Percentiles rank a stretch among this genome's conserved stretches.
These are phyloP conservation scores for Syngnathus rostellatus DNA, from an alignment of 2,797 vertebrate genomes.

Conservation along the genomic window DNA sequence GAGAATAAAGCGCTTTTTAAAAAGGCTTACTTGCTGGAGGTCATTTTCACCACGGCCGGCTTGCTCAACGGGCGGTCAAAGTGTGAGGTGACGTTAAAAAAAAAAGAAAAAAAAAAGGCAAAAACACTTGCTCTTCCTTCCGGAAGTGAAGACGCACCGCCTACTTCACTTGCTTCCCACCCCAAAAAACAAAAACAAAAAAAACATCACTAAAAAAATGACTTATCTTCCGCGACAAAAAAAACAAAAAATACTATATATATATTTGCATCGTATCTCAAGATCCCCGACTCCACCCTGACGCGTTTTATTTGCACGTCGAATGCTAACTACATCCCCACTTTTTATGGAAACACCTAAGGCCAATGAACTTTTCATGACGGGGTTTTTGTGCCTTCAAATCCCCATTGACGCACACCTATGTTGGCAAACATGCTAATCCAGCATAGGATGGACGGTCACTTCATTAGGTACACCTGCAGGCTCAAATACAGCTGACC, in stretches of 20 bases:
- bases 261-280: background rate
- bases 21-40: conserved; percentile 36
- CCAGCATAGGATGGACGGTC: background rate
- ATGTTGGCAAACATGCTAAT: background rate
- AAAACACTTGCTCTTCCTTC: conserved; percentile 4
- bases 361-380: conserved; percentile 57
- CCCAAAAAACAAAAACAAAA: background rate
- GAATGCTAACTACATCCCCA: conserved; percentile 22
- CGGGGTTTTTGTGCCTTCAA: background rate
- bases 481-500: too few relatives aligned
- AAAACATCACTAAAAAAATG: background rate
- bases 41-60: conserved; percentile 7
- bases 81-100: conserved; percentile 1
- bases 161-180: conserved; percentile 7
- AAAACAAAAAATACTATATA: background rate
- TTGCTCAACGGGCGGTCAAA: conserved; percentile 3
- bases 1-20: background rate
- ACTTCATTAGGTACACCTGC: too few relatives aligned
- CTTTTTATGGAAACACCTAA: conserved; percentile 43
- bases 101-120: conserved; percentile 5
- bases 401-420: background rate
- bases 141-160: conserved; percentile 25
- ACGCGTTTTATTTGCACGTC: background rate
- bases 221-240: background rate
- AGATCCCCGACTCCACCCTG: background rate